phyloP scores from a whole-genome alignment of 1,140 invertebrate species.

The Brachionus calyciflorus region DNA sequence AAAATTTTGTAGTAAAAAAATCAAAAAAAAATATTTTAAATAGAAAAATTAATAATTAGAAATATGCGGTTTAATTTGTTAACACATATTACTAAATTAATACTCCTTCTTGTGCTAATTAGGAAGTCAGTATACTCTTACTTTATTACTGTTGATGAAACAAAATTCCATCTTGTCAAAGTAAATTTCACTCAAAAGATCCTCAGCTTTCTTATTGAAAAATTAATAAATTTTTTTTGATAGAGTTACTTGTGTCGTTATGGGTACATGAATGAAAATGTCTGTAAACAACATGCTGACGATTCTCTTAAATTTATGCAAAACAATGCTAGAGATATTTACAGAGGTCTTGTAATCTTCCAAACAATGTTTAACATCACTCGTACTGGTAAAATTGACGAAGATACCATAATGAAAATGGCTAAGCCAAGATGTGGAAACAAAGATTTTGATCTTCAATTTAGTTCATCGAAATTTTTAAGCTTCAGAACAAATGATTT shows the following conservation, averaged over 20 bases:
- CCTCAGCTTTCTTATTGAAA: not conserved
- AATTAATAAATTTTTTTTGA: not conserved
- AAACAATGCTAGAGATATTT: conserved; percentile 47
- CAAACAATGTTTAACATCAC: conserved; percentile 46
- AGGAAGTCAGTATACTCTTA: not conserved
- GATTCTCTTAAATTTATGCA: conserved; percentile 47
- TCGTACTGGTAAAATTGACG: conserved; percentile 35
- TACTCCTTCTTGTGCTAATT: not conserved
- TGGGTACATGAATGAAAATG: conserved; percentile 47
- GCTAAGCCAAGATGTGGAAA: conserved; percentile 46
- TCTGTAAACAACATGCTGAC: conserved; percentile 44
- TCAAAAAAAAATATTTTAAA: conserved; percentile 20
- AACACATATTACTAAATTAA: not conserved
- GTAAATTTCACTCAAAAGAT: not conserved
- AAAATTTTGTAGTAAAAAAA: not conserved
- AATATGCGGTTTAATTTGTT: conserved; percentile 7
- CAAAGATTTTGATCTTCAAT: conserved; percentile 46
- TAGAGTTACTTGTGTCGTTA: conserved; percentile 43
- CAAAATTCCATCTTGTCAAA: conserved; percentile 45
- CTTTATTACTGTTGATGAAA: conserved; percentile 44
- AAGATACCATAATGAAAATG: conserved; percentile 46
- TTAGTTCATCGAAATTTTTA: conserved; percentile 45
- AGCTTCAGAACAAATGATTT: conserved; percentile 41
- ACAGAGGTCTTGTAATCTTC: conserved; percentile 36
- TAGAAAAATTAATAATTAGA: not conserved